A percentile compares a stretch with the other conserved stretches of the same genome.
Evolutionary conservation across 2,888 invertebrate species (phyloP).

Genomic region (Endomychus coccineus): DNA sequence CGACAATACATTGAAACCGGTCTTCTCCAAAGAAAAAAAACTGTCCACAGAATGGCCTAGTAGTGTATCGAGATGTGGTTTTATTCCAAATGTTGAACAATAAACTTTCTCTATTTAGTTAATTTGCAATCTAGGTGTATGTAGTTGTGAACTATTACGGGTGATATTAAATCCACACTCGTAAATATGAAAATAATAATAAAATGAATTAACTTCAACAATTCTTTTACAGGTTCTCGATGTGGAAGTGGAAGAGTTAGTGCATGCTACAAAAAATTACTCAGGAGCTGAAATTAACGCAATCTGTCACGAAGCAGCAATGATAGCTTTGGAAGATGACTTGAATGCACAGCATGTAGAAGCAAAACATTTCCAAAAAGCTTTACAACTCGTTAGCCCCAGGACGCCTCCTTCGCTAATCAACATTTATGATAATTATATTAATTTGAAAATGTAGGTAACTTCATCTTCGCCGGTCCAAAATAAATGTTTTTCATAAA

Average conservation of each 20-base stretch:
- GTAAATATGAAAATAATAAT: too few species aligned
- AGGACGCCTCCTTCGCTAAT: conserved; percentile 67
- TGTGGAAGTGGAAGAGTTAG: conserved; percentile 60
- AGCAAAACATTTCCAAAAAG: conserved; percentile 64
- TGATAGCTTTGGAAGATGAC: conserved; percentile 73
- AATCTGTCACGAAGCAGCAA: conserved; percentile 86
- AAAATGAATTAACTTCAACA: too few species aligned
- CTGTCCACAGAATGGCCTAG: too few species aligned
- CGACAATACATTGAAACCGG: too few species aligned
- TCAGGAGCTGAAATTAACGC: conserved; percentile 92
- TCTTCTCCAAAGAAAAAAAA: too few species aligned
- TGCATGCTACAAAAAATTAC: conserved; percentile 66
- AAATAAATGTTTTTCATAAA: too few species aligned
- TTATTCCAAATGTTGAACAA: too few species aligned
- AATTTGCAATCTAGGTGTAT: background rate
- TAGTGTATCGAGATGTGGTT: too few species aligned
- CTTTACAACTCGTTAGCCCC: conserved; percentile 64
- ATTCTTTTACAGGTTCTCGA: conserved; percentile 45
- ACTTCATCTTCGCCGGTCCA: too few species aligned
- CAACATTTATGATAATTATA: conserved; percentile 69
- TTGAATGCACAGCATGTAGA: conserved; percentile 56
- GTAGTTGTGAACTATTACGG: background rate
- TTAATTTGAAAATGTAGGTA: too few species aligned
- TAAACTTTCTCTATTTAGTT: too few species aligned
- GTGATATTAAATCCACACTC: background rate